A percentile compares a stretch with the other conserved stretches of the same genome.
Conservation (phyloP, 2,888 invertebrate genomes). For the Syrista parreyssii region DNA sequence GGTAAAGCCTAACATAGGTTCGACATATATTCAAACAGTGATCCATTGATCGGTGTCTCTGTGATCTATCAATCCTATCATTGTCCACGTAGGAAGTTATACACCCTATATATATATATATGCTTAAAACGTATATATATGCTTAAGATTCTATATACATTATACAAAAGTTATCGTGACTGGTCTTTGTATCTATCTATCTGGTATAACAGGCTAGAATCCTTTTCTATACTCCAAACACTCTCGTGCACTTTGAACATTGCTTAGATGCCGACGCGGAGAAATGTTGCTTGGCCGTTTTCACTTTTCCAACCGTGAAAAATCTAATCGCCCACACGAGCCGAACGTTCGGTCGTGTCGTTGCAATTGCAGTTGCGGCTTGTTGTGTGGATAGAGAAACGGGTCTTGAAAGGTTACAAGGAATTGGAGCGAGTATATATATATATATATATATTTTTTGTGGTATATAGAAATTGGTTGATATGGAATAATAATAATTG, state of each 20-base stretch:
- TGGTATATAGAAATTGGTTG: not conserved
- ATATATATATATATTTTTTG: not conserved
- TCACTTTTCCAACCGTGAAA: not conserved
- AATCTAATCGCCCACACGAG: not conserved
- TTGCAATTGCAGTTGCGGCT: not conserved
- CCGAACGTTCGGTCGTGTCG: not conserved
- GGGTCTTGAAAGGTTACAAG: not conserved
- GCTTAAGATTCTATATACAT: not conserved
- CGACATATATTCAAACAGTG: not conserved
- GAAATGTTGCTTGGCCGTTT: not conserved
- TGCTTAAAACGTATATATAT: not conserved
- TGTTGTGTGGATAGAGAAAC: not conserved
- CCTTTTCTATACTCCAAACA: not conserved
- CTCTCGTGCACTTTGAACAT: not conserved
- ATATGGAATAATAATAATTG: not conserved
- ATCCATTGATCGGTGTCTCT: not conserved
- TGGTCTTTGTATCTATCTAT: not conserved
- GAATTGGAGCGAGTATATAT: not conserved
- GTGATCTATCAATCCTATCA: not conserved
- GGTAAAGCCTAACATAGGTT: not conserved
- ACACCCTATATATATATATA: not conserved
- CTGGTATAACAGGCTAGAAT: not conserved
- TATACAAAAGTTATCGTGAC: not conserved
- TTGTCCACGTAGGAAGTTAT: not conserved
- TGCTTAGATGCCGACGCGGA: not conserved